Evolutionary conservation across 2,797 vertebrate genomes (phyloP).

Genomic region (Chanos chanos): DNA sequence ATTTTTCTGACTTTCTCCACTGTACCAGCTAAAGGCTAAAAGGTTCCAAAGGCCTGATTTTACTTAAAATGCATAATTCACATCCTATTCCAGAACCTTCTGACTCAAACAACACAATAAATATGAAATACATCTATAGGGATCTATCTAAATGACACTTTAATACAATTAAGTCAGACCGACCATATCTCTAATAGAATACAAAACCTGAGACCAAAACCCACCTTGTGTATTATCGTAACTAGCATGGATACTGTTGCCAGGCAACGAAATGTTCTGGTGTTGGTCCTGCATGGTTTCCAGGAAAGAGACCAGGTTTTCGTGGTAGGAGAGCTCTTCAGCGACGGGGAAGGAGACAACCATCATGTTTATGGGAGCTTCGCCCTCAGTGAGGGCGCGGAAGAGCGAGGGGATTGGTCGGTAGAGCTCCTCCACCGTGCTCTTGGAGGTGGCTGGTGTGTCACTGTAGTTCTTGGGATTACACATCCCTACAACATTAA

Average conservation of each 20-base stretch:
- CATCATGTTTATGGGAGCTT: slow-evolving; percentile 91
- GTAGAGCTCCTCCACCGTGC: slow-evolving; percentile 94
- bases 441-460: slow-evolving; percentile 95
- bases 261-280: slow-evolving; percentile 88
- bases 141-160: too few species aligned
- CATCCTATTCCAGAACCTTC: too few species aligned
- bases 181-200: too few species aligned
- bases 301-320: slow-evolving; percentile 93
- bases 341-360: slow-evolving; percentile 94
- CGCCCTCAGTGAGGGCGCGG: slow-evolving; percentile 92
- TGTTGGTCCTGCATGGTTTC: slow-evolving; percentile 88
- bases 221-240: slow-evolving; percentile 67
- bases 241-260: slow-evolving; percentile 86
- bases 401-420: slow-evolving; percentile 95
- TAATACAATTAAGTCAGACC: too few species aligned
- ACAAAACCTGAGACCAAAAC: neutral
- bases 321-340: slow-evolving; percentile 92
- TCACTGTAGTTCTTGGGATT: slow-evolving; percentile 97
- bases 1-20: too few species aligned
- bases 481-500: slow-evolving; percentile 84
- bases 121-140: too few species aligned
- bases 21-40: too few species aligned
- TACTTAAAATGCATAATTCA: too few species aligned
- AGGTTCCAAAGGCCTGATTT: too few species aligned
- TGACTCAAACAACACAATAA: too few species aligned